Evolutionary conservation across 92 coral and sea anemone species (phyloP).

Genomic region (Paragorgia papillata): DNA sequence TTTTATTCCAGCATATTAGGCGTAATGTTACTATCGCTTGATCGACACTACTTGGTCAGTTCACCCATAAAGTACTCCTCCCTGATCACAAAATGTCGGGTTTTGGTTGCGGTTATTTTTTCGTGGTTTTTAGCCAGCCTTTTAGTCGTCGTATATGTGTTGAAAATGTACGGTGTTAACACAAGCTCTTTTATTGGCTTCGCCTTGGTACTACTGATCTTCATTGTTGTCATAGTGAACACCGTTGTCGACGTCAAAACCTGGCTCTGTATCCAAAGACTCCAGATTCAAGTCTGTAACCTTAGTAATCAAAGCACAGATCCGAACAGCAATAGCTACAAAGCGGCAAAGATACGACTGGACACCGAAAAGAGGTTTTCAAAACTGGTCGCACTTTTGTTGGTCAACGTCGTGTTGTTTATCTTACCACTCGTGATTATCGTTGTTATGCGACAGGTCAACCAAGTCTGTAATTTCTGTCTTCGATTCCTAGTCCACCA

Average conservation of each 20-base stretch:
- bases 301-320: not conserved
- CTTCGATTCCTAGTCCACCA: not conserved
- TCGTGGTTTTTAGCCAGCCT: constrained; percentile 3
- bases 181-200: not conserved
- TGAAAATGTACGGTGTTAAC: not conserved
- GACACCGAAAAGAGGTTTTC: not conserved
- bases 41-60: not conserved
- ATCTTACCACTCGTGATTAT: not conserved
- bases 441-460: not conserved
- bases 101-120: not conserved
- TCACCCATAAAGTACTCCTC: not conserved
- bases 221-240: not conserved
- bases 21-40: not conserved
- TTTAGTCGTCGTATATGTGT: not conserved
- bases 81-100: not conserved
- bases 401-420: constrained; percentile 1
- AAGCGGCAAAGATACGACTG: not conserved
- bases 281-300: not conserved
- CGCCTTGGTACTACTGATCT: not conserved
- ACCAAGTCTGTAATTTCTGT: not conserved
- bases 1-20: not conserved
- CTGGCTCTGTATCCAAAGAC: not conserved
- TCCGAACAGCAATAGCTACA: not conserved
- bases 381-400: not conserved
- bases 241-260: constrained; percentile 14